These are phyloP conservation scores for Orthonevra nobilis DNA, from an alignment of 2,888 invertebrate genomes.

Conservation along the genomic window DNA sequence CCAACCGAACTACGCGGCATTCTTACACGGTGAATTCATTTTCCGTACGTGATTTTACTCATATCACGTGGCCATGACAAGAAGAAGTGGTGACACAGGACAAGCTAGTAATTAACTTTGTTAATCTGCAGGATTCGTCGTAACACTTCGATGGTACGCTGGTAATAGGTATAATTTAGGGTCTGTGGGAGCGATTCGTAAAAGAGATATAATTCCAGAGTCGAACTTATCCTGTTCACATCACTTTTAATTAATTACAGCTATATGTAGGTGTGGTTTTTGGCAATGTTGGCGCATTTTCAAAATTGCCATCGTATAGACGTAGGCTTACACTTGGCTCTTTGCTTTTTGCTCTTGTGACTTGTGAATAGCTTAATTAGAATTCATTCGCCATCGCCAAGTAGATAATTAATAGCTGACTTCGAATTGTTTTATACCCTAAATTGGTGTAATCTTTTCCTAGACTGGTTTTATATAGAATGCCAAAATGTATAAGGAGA, in stretches of 20 bases:
- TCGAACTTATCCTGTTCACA: slow-evolving; percentile 53
- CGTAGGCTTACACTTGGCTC: slow-evolving; percentile 17
- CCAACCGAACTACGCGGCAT: slow-evolving; percentile 17
- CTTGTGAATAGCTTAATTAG: slow-evolving; percentile 60
- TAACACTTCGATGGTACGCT: slow-evolving; percentile 52
- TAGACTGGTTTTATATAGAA: no score
- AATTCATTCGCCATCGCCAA: slow-evolving; percentile 63
- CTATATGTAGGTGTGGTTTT: slow-evolving; percentile 59
- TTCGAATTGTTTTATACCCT: slow-evolving; percentile 42
- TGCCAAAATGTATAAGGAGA: no score
- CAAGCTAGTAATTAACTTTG: slow-evolving; percentile 69
- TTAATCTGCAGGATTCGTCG: slow-evolving; percentile 66
- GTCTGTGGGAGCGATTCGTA: slow-evolving; percentile 18
- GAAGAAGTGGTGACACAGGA: slow-evolving; percentile 69
- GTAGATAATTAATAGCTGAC: slow-evolving; percentile 60
- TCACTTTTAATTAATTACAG: slow-evolving; percentile 65
- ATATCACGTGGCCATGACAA: slow-evolving; percentile 60
- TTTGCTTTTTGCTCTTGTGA: not conserved
- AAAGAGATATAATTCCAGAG: slow-evolving; percentile 28
- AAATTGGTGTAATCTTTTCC: no score
- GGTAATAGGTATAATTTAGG: slow-evolving; percentile 58
- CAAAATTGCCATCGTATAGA: slow-evolving; percentile 43
- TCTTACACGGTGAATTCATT: slow-evolving; percentile 39
- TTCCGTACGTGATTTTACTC: slow-evolving; percentile 61
- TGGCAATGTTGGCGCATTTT: slow-evolving; percentile 51